phyloP scores from a whole-genome alignment of 2,888 invertebrate genomes.

The Tetranychus truncatus region DNA sequence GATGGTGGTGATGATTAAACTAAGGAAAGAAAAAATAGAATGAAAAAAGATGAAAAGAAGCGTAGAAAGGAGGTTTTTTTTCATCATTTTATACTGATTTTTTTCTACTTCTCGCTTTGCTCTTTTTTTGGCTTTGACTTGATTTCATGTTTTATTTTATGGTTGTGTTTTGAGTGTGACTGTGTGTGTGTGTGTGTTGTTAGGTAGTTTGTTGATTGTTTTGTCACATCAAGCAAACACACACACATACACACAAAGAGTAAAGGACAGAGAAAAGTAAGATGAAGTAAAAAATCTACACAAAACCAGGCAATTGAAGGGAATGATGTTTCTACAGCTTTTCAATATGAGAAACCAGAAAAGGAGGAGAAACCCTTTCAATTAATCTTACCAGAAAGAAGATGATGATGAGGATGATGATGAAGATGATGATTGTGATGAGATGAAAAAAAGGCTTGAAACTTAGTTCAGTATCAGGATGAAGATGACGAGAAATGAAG shows the following conservation, averaged over 20 bases:
- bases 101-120: not conserved
- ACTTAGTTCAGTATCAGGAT: too few relatives aligned
- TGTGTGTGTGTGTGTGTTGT: not conserved
- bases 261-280: too few relatives aligned
- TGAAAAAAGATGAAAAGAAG: not conserved
- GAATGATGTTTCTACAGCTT: not conserved
- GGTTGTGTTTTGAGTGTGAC: not conserved
- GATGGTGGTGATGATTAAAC: not conserved
- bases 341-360: not conserved
- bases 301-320: not conserved
- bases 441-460: too few relatives aligned
- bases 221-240: not conserved
- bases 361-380: conserved; percentile 1
- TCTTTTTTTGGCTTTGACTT: not conserved
- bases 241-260: not conserved
- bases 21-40: not conserved
- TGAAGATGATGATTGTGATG: not conserved
- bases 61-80: not conserved
- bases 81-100: not conserved
- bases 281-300: not conserved
- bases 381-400: not conserved
- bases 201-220: not conserved
- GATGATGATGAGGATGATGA: not conserved
- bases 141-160: not conserved
- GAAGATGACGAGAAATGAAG: too few relatives aligned